Percentiles rank a stretch among this genome's conserved stretches.
Conservation (phyloP, 2,797 vertebrate genomes). For the Myiotriccus ornatus region DNA sequence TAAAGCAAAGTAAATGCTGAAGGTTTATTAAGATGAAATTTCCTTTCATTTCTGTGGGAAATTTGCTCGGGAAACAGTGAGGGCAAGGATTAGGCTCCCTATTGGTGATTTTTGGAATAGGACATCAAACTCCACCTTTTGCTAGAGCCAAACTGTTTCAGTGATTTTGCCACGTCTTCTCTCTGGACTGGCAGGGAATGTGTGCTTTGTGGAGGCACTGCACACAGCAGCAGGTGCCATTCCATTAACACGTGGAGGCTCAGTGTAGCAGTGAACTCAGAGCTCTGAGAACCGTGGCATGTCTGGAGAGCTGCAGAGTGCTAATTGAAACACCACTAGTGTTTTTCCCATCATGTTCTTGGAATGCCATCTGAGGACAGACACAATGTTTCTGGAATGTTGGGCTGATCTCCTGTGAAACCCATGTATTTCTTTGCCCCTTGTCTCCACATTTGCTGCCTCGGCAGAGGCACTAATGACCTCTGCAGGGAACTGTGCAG, state of each 20-base stretch:
- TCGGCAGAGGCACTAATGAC: neutral
- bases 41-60: neutral
- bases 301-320: neutral
- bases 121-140: neutral
- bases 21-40: neutral
- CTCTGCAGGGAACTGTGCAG: neutral
- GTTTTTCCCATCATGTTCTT: neutral
- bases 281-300: neutral
- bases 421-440: neutral
- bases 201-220: neutral
- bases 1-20: neutral
- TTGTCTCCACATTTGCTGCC: neutral
- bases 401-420: neutral
- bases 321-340: neutral
- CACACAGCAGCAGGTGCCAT: neutral
- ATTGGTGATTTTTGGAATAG: neutral
- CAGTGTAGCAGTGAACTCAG: neutral
- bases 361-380: neutral
- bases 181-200: neutral
- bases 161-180: neutral
- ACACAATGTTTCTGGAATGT: neutral
- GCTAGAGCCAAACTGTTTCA: neutral
- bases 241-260: neutral
- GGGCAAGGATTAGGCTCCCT: neutral
- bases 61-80: neutral